Evolutionary conservation across 2,797 vertebrate genomes (phyloP), one percentile per base, ranked within the genome.

Genomic region (Staurois parvus): DNA sequence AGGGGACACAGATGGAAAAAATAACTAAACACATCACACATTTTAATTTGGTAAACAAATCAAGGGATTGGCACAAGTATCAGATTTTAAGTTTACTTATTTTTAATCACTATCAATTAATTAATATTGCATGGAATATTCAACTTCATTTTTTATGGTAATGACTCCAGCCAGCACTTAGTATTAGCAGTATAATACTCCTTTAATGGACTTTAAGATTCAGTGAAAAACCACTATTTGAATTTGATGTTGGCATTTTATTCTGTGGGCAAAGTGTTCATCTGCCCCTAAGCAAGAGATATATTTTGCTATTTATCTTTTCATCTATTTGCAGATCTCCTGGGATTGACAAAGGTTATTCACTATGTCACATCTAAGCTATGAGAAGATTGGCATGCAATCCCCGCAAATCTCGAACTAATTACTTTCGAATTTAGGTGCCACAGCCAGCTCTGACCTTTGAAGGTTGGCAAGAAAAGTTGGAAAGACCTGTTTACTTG

Each of bases 361-460:
- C 86, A 91, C 88, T 87, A 86, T 87, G 76, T 90, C 90, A 93
- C 83, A 90, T 89, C 88, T 92, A 90, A 93, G 79, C 59, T 92
- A 92, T 89, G 91, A 77, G 88, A 89, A 93, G 90, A 94, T 84
- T 92, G 91, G 81, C 88, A 91, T 91, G 91, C 88, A 94, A 94
- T 93, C 90, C 88, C 88, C 86, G 87, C 91, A 94, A 93, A 94
- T 93, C 92, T 94, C 86, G 62, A 91, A 88, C 87, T 93, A 95
- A 94, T 93, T 94, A 91, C 91, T 91, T 94, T 93, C 91, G 91
- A 94, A 92, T 91, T 92, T 92, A 90, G 86, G 89, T 92, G 89
- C 91, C 91, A 92, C 83, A 88, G 81, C 70, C 92, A 90, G 86
- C 91, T 93, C 91, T 94, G 91, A 93, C 90, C 91, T 94, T 91